A percentile compares a stretch with the other conserved stretches of the same genome.
phyloP scores from a whole-genome alignment of 2,888 invertebrate species.

The Philopedon plagiatum region DNA sequence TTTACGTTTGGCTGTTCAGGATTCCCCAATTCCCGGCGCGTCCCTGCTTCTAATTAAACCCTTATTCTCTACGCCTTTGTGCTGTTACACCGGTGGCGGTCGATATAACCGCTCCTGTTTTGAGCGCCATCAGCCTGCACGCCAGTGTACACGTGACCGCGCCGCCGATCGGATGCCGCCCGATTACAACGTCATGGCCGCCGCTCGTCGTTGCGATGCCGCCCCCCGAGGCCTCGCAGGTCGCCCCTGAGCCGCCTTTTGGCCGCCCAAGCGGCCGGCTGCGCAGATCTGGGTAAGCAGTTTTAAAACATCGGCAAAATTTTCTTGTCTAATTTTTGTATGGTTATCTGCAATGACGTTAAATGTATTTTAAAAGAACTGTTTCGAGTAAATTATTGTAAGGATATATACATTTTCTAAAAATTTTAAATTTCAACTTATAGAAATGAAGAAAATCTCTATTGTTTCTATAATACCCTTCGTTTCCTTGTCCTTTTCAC shows the following conservation, averaged over 20 bases:
- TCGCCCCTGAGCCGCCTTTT: constrained; percentile 53
- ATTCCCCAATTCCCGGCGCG: neutral
- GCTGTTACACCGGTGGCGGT: constrained; percentile 44
- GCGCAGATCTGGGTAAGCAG: constrained; percentile 70
- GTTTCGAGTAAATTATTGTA: neutral
- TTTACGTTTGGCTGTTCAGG: no score
- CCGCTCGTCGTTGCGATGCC: constrained; percentile 57
- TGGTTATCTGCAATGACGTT: neutral
- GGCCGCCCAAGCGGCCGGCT: constrained; percentile 59
- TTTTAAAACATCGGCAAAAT: neutral
- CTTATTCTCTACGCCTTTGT: constrained; percentile 48
- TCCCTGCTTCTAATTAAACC: neutral
- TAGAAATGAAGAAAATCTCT: no score
- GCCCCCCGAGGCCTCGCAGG: constrained; percentile 49
- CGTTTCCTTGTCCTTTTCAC: no score
- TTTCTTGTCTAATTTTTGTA: neutral
- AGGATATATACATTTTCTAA: no score
- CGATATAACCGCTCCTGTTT: constrained; percentile 39
- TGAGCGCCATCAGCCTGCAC: constrained; percentile 48
- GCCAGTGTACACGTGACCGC: constrained; percentile 61
- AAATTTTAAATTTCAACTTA: no score
- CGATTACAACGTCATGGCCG: constrained; percentile 48
- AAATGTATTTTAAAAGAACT: neutral
- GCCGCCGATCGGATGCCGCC: constrained; percentile 48
- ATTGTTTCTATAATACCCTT: no score